These are phyloP conservation scores for Brienomyrus brachyistius DNA, from an alignment of 2,113 vertebrate genomes.

Conservation along the genomic window DNA sequence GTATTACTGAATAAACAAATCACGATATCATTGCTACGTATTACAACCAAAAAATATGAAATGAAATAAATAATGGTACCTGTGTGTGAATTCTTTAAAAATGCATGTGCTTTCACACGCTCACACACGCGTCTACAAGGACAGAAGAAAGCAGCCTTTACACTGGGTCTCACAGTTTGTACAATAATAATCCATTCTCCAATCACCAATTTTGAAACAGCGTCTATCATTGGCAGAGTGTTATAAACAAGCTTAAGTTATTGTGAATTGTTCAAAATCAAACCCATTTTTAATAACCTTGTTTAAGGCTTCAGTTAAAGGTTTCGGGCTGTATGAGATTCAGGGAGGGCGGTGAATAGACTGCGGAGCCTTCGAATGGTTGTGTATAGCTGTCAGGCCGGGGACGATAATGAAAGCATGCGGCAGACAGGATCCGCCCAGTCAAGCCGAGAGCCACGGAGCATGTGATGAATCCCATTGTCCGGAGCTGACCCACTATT, in stretches of 20 bases:
- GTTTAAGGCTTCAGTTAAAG: not conserved
- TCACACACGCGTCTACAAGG: not conserved
- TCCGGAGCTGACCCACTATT: constrained; percentile 84
- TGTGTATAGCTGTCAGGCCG: constrained; percentile 56
- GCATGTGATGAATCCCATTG: constrained; percentile 85
- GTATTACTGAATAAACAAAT: not conserved
- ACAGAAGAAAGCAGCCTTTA: not conserved
- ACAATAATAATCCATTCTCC: not conserved
- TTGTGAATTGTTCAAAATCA: not conserved
- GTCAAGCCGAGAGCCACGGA: constrained; percentile 64
- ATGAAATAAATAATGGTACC: not conserved
- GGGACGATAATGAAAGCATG: constrained; percentile 74
- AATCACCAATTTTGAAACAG: not conserved
- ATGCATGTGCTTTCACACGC: not conserved
- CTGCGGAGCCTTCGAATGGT: not conserved
- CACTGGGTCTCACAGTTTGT: not conserved
- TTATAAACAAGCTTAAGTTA: not conserved
- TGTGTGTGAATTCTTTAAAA: not conserved
- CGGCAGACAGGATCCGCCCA: not conserved
- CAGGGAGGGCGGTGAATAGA: constrained; percentile 1
- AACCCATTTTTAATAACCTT: not conserved
- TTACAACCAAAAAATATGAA: not conserved
- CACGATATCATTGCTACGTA: not conserved
- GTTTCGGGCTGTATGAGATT: not conserved
- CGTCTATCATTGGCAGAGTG: not conserved